Conservation (phyloP, 2,113 vertebrate genomes). For the Cranoglanis bouderius region DNA sequence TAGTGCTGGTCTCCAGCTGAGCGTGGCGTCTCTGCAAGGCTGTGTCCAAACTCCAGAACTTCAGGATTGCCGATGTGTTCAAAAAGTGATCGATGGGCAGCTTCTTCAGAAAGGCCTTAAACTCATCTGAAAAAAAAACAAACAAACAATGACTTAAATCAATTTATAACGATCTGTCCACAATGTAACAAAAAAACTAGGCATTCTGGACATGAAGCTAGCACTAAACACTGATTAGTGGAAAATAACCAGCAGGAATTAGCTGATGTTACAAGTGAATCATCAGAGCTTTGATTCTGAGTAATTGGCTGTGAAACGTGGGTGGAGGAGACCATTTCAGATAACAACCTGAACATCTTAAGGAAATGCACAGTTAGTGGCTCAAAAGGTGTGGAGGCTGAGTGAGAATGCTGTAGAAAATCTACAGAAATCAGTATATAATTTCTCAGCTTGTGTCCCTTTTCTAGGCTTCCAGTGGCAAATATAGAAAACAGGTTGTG, state of each 20-base stretch:
- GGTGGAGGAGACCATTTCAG: slow-evolving; percentile 30
- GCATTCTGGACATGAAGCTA: background rate
- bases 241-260: slow-evolving; percentile 20
- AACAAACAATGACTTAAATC: background rate
- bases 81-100: slow-evolving; percentile 87
- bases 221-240: background rate
- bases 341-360: slow-evolving; percentile 29
- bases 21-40: slow-evolving; percentile 86
- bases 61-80: slow-evolving; percentile 85
- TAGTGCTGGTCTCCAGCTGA: slow-evolving; percentile 82
- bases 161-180: background rate
- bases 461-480: background rate
- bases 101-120: slow-evolving; percentile 87
- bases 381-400: background rate
- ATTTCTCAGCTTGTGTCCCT: background rate
- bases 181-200: background rate
- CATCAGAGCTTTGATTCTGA: slow-evolving; percentile 7
- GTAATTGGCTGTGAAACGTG: slow-evolving; percentile 18
- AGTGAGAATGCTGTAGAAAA: slow-evolving; percentile 42
- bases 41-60: slow-evolving; percentile 86
- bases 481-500: background rate
- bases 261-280: slow-evolving; percentile 17
- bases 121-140: slow-evolving; percentile 79
- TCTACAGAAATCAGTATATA: background rate
- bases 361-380: background rate